Percentiles rank a stretch among this genome's conserved stretches.
phyloP scores from a whole-genome alignment of 2,888 invertebrate genomes.

The Ophioninae sp. region DNA sequence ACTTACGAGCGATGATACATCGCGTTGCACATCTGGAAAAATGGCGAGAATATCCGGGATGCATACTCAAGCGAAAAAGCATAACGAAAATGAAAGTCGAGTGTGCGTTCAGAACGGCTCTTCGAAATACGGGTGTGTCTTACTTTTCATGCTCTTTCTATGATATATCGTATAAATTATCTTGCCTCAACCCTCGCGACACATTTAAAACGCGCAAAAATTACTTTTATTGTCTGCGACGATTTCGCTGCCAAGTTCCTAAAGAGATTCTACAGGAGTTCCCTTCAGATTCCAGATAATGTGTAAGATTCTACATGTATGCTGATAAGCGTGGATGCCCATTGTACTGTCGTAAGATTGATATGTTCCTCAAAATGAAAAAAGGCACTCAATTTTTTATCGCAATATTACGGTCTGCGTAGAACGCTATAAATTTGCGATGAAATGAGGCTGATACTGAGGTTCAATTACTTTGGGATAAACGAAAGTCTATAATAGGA shows the following conservation, averaged over 20 bases:
- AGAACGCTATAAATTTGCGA: too few relatives aligned
- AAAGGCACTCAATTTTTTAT: too few relatives aligned
- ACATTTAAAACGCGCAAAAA: slow-evolving; percentile 30
- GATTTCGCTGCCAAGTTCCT: slow-evolving; percentile 13
- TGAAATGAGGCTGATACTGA: too few relatives aligned
- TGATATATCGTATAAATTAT: neutral
- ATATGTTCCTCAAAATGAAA: slow-evolving; percentile 17
- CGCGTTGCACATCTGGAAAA: neutral
- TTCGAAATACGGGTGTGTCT: neutral
- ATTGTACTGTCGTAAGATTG: neutral
- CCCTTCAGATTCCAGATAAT: slow-evolving; percentile 7
- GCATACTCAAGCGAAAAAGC: slow-evolving; percentile 10
- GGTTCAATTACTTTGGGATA: too few relatives aligned
- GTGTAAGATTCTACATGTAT: neutral
- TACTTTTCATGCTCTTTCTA: neutral
- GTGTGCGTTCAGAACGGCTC: slow-evolving; percentile 16
- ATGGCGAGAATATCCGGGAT: neutral
- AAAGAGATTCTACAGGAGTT: neutral
- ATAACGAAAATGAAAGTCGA: slow-evolving; percentile 8
- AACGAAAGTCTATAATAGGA: too few relatives aligned
- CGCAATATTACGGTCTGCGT: too few relatives aligned
- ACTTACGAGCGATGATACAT: neutral
- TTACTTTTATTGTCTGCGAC: slow-evolving; percentile 30
- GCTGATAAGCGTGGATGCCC: too few relatives aligned
- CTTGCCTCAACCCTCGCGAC: neutral